Evolutionary conservation across 1,140 invertebrate genomes (phyloP).

Genomic region (Rhysida immarginata): DNA sequence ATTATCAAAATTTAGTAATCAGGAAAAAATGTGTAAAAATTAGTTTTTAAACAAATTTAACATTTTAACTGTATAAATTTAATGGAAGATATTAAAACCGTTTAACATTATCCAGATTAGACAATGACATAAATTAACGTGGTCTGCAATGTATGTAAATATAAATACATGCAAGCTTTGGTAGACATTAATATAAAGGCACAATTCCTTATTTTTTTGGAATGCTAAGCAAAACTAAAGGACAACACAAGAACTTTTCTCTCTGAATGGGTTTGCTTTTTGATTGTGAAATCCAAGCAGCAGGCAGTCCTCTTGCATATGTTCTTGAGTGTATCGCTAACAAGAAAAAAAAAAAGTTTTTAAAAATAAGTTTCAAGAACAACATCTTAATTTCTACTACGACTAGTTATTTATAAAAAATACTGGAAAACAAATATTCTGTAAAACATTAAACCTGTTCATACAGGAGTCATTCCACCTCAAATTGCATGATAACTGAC

Average conservation of each 20-base stretch:
- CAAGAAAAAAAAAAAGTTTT: background rate
- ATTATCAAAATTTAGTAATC: no score
- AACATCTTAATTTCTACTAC: background rate
- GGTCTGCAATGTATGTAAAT: no score
- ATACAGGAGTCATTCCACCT: background rate
- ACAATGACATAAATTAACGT: no score
- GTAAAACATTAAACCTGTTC: background rate
- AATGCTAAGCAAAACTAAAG: background rate
- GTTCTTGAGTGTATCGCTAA: conserved; percentile 71
- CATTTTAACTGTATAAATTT: no score
- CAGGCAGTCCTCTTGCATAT: conserved; percentile 88
- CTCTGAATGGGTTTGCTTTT: conserved; percentile 92
- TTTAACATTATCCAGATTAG: no score
- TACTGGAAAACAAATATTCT: background rate
- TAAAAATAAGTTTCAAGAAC: background rate
- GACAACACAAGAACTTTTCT: conserved; percentile 76
- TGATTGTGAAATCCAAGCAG: conserved; percentile 87
- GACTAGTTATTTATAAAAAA: background rate
- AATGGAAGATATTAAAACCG: no score
- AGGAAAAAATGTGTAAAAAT: no score
- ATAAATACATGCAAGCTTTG: no score
- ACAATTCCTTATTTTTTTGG: no score
- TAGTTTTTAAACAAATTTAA: no score
- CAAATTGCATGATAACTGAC: background rate
- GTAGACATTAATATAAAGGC: no score